Conservation (phyloP, 2,888 invertebrate genomes). For the Hylaea fasciaria region DNA sequence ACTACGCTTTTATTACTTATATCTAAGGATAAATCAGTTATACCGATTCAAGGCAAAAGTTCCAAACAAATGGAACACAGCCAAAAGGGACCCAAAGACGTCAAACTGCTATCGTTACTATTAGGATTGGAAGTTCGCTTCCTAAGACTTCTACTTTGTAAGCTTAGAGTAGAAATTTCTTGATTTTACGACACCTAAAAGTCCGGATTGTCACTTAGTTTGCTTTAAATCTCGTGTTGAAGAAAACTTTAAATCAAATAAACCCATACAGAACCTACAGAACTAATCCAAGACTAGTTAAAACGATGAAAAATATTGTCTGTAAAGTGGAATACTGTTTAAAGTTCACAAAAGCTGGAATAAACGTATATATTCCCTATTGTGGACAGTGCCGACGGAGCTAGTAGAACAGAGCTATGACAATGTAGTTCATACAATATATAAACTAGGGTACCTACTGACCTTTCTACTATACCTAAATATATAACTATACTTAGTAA, state of each 20-base stretch:
- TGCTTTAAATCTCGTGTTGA: constrained; percentile 14
- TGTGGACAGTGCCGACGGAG: too few species aligned
- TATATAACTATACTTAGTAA: too few species aligned
- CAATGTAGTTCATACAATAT: too few species aligned
- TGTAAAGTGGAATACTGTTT: not conserved
- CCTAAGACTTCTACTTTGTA: constrained; percentile 36
- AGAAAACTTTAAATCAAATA: constrained; percentile 22
- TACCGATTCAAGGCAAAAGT: constrained; percentile 39
- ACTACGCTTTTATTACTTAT: constrained; percentile 6
- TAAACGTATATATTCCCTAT: too few species aligned
- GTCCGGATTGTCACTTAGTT: constrained; percentile 21
- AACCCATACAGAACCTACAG: constrained; percentile 1
- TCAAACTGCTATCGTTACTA: constrained; percentile 44
- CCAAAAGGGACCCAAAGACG: constrained; percentile 37
- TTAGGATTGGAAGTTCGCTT: constrained; percentile 40
- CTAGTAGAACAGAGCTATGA: too few species aligned
- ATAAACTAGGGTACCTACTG: too few species aligned
- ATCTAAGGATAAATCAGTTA: constrained; percentile 20
- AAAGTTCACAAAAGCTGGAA: too few species aligned
- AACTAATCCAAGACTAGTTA: too few species aligned
- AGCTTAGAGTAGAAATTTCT: constrained; percentile 39
- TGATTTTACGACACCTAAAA: constrained; percentile 33
- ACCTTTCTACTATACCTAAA: too few species aligned
- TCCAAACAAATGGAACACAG: constrained; percentile 42
- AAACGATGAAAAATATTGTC: too few species aligned